Conservation (phyloP, 1,140 invertebrate genomes). For the Babylonia areolata region DNA sequence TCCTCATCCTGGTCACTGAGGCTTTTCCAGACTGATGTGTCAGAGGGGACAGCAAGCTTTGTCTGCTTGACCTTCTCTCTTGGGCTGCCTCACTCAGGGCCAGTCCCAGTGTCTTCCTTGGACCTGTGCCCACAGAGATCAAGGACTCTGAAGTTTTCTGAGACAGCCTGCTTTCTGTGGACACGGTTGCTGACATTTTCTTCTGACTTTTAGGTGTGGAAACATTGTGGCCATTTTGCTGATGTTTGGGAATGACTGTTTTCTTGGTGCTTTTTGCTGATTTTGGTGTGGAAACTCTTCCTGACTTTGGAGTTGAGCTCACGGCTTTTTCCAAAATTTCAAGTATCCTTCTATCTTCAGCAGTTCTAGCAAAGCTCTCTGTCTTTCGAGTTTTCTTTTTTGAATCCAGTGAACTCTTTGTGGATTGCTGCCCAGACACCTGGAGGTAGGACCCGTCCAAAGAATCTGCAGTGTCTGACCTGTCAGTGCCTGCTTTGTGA, state of each 20-base stretch:
- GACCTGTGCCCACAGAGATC: not conserved
- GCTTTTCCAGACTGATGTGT: not conserved
- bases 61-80: not conserved
- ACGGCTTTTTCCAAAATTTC: conserved; percentile 10
- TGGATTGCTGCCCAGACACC: not conserved
- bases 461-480: not conserved
- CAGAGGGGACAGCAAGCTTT: not conserved
- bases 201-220: conserved; percentile 8
- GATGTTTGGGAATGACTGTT: not conserved
- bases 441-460: conserved; percentile 20
- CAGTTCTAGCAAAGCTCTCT: not conserved
- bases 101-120: not conserved
- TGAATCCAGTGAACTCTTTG: not conserved
- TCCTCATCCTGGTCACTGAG: not conserved
- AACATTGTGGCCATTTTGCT: not conserved
- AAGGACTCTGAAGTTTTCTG: not conserved
- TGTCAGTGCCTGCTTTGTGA: not conserved
- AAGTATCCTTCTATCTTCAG: conserved; percentile 2
- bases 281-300: not conserved
- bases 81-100: not conserved
- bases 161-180: not conserved
- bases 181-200: not conserved
- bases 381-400: not conserved
- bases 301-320: conserved; percentile 18
- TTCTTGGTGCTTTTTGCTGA: not conserved